A percentile compares a stretch with the other conserved stretches of the same genome.
These are phyloP conservation scores for Mythimna albipuncta DNA, from an alignment of 2,888 invertebrate species.

Conservation along the genomic window DNA sequence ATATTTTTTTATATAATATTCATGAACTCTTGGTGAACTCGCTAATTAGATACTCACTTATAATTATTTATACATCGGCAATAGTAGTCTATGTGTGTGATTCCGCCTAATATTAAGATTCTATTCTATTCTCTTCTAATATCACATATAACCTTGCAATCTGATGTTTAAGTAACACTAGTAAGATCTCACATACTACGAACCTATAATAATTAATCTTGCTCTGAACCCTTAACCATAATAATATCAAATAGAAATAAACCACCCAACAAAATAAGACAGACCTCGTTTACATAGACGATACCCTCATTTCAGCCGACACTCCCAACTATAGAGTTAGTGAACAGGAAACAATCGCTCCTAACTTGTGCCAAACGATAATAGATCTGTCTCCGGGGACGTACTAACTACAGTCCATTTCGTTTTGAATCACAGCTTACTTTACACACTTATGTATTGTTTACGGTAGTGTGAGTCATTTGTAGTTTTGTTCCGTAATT, in stretches of 20 bases:
- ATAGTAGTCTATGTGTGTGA: too few species aligned
- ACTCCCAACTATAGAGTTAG: constrained; percentile 37
- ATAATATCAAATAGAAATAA: not conserved
- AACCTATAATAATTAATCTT: too few species aligned
- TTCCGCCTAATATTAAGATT: too few species aligned
- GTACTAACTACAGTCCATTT: constrained; percentile 58
- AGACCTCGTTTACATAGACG: constrained; percentile 26
- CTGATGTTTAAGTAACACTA: too few species aligned
- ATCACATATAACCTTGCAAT: too few species aligned
- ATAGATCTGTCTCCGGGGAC: constrained; percentile 60
- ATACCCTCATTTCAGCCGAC: constrained; percentile 14
- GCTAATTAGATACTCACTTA: too few species aligned
- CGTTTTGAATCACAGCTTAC: constrained; percentile 65
- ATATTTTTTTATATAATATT: too few species aligned
- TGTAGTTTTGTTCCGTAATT: constrained; percentile 16
- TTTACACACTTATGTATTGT: constrained; percentile 64
- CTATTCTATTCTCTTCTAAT: too few species aligned
- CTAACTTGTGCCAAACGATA: constrained; percentile 56
- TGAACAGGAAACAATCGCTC: constrained; percentile 46
- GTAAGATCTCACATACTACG: too few species aligned
- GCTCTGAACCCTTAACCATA: not conserved
- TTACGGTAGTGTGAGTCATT: constrained; percentile 32
- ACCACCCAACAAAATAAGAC: constrained; percentile 2
- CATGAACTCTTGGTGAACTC: too few species aligned
- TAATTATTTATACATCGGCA: too few species aligned